These are phyloP conservation scores for Toxotes lorentzi DNA, from an alignment of 2,797 vertebrate genomes.

Conservation along the genomic window DNA sequence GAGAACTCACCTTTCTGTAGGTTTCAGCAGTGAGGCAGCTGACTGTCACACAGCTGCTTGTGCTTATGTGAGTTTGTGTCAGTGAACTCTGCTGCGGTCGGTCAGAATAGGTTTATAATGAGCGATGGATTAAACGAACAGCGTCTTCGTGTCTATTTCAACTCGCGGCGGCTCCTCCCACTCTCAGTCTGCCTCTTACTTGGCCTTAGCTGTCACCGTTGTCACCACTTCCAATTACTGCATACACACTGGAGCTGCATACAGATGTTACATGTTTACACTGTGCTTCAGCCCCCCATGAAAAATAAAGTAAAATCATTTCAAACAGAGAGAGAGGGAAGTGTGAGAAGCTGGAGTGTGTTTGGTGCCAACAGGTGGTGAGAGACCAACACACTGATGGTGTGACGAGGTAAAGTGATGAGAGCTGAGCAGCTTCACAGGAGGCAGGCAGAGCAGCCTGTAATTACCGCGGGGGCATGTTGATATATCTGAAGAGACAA, in stretches of 20 bases:
- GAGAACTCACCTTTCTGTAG: neutral
- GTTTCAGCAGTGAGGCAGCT: neutral
- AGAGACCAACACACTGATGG: neutral
- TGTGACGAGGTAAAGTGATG: neutral
- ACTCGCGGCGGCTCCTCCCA: neutral
- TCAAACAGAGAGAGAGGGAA: neutral
- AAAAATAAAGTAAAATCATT: neutral
- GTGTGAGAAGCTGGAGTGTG: neutral
- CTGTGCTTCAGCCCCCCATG: neutral
- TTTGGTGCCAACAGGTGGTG: constrained; percentile 1
- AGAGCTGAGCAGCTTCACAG: neutral
- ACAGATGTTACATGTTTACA: constrained; percentile 27
- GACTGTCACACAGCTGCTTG: neutral
- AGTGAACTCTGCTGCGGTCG: too few relatives aligned
- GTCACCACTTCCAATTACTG: constrained; percentile 19
- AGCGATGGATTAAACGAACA: too few relatives aligned
- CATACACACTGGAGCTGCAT: constrained; percentile 30
- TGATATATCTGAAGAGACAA: constrained; percentile 31
- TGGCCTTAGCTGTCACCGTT: constrained; percentile 18
- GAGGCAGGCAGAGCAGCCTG: constrained; percentile 8
- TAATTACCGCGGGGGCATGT: constrained; percentile 17
- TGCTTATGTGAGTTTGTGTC: neutral
- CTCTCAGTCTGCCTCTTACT: constrained; percentile 20
- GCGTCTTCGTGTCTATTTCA: too few relatives aligned
- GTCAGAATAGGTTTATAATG: too few relatives aligned